A percentile compares a stretch with the other conserved stretches of the same genome.
Evolutionary conservation across 2,888 invertebrate genomes (phyloP).

Genomic region (Tricholauxania praeusta): DNA sequence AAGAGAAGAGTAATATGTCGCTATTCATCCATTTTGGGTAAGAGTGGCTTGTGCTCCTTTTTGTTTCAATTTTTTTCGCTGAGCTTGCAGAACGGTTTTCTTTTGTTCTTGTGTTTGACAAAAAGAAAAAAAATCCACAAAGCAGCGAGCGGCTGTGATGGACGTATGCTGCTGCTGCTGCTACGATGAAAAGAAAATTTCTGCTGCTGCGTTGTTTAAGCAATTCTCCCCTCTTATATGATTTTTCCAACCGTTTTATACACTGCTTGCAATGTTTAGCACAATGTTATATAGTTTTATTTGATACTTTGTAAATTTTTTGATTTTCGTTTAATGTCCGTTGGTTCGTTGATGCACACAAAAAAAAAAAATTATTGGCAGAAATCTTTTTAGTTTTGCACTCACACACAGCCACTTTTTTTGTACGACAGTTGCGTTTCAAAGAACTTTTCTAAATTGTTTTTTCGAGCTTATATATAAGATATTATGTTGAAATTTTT

Average conservation of each 20-base stretch:
- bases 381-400: constrained; percentile 26
- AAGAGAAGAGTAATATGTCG: not conserved
- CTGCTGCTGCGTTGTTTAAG: not conserved
- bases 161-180: not conserved
- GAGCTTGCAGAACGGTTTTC: constrained; percentile 21
- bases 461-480: constrained; percentile 20
- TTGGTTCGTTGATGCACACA: not conserved
- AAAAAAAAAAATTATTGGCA: constrained; percentile 12
- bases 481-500: constrained; percentile 11
- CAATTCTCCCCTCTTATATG: not conserved
- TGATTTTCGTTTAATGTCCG: too few species aligned
- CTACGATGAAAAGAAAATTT: constrained; percentile 9
- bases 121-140: constrained; percentile 16
- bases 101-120: constrained; percentile 16
- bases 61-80: constrained; percentile 10
- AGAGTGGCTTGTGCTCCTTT: constrained; percentile 15
- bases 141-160: constrained; percentile 10
- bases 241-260: not conserved
- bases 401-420: not conserved
- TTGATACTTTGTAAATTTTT: not conserved
- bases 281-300: constrained; percentile 18
- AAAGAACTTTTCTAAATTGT: constrained; percentile 27
- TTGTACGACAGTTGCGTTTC: constrained; percentile 11
- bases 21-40: constrained; percentile 31
- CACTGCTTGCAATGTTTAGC: not conserved